A percentile compares a stretch with the other conserved stretches of the same genome.
phyloP scores from a whole-genome alignment of 2,888 invertebrate genomes.

The Nematopogon swammerdamellus region DNA sequence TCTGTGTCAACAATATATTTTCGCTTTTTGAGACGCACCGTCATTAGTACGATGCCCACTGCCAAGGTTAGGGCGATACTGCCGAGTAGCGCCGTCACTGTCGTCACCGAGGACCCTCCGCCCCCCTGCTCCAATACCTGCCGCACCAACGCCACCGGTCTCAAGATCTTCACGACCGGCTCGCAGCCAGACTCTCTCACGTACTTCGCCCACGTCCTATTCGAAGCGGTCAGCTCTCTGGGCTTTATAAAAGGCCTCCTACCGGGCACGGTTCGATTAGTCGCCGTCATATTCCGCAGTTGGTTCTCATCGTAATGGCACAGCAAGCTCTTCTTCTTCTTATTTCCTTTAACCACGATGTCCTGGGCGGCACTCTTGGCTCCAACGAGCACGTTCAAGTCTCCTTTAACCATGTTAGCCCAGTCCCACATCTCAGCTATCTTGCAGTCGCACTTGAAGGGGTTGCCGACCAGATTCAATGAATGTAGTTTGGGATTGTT shows the following conservation, averaged over 20 bases:
- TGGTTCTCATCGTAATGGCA: conserved; percentile 62
- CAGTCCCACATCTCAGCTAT: conserved; percentile 71
- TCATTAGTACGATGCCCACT: conserved; percentile 32
- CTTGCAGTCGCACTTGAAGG: conserved; percentile 66
- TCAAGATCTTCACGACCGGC: conserved; percentile 46
- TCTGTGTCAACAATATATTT: conserved; percentile 23
- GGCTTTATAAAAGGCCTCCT: conserved; percentile 56
- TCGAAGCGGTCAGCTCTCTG: conserved; percentile 54
- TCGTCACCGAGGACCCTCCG: conserved; percentile 16
- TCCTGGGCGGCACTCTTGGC: conserved; percentile 62
- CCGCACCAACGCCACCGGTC: conserved; percentile 33
- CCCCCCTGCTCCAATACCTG: conserved; percentile 15
- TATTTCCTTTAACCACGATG: conserved; percentile 60
- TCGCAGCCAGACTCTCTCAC: conserved; percentile 64
- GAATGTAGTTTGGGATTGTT: conserved; percentile 58
- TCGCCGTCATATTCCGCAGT: conserved; percentile 42
- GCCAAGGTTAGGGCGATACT: conserved; percentile 29
- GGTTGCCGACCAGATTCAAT: conserved; percentile 64
- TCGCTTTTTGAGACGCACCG: conserved; percentile 28
- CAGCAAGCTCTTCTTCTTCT: conserved; percentile 60
- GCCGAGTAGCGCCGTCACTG: conserved; percentile 31
- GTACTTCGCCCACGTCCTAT: conserved; percentile 71
- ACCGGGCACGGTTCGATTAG: conserved; percentile 52
- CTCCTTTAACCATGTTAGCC: conserved; percentile 63
- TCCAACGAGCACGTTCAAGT: conserved; percentile 62